Evolutionary conservation across 2,797 vertebrate species (phyloP), one percentile per base, ranked within the genome.

Genomic region (Sebastes hubbsi): DNA sequence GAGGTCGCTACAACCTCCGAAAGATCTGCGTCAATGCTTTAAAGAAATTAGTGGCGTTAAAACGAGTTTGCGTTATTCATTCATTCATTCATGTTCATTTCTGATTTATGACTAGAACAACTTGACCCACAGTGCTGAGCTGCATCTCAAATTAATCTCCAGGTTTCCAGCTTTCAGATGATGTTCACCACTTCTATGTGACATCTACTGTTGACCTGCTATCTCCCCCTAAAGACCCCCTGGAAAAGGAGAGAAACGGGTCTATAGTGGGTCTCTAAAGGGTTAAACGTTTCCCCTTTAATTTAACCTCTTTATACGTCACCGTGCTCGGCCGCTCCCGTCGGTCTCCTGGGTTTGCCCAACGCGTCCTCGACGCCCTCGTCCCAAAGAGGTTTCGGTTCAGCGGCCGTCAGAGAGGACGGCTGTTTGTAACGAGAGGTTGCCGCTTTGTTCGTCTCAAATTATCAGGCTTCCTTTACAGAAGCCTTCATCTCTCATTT

Each of bases 401-500:
- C 16, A 8, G 16, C 14, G 14, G 13, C 12, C 14, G 38, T 42
- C 38, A 52, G 13, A 11, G 24, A 25, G 20, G 52, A 38, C 25
- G 3, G 32, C 18, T 2, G 22, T 42, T 20, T 14, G 10, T n/a
- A 14, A 2, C 1, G 4, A 20, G 52, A 46, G 56, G 55, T 6
- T 11, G 20, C 34, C 12, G 34, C 24, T 42, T n/a, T 16, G 5
- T 54, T 61, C 29, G 34, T 18, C 30, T 52, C 6, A 36, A 4
- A 74, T 42, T 18, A 29, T 34, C 5, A 29, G 25, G 46, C 25
- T 32, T 54, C n/a, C 24, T 22, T 52, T 12, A 54, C 55, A 61
- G 70, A 14, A 11, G 32, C 68, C 36, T 49, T 65, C 67, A 69
- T 64, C 70, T 72, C 22, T 46, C 42, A 42, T 64, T 80, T 38